Conservation (phyloP, 2,797 vertebrate genomes). For the Melanotaenia pygmaea region DNA sequence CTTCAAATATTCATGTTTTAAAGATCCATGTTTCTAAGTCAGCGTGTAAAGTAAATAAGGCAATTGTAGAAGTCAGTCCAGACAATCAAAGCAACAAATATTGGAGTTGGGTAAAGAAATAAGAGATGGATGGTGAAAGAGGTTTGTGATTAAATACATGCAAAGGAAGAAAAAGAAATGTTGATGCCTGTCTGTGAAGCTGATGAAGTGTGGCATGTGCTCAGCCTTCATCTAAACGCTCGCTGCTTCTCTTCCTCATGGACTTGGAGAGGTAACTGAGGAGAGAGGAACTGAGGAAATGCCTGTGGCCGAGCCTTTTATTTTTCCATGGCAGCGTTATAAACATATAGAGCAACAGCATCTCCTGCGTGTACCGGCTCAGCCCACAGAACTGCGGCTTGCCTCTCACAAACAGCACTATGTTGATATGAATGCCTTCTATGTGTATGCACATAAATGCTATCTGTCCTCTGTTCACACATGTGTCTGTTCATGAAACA, state of each 20-base stretch:
- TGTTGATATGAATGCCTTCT: conserved; percentile 66
- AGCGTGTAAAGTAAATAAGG: conserved; percentile 26
- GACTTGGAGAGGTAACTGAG: conserved; percentile 44
- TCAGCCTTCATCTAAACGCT: conserved; percentile 32
- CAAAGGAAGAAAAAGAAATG: conserved; percentile 24
- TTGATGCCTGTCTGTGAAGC: conserved; percentile 40
- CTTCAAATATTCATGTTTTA: conserved; percentile 29
- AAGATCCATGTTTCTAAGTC: conserved; percentile 36
- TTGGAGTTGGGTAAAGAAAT: conserved; percentile 8
- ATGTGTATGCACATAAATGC: conserved; percentile 34
- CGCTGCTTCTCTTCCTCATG: conserved; percentile 40
- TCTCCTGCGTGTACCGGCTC: conserved; percentile 55
- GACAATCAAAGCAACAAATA: conserved; percentile 27
- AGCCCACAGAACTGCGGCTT: conserved; percentile 61
- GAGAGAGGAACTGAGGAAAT: conserved; percentile 64
- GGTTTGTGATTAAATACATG: conserved; percentile 20
- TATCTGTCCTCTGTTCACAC: conserved; percentile 32
- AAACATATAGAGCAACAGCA: conserved; percentile 71
- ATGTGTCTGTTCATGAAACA: conserved; percentile 16
- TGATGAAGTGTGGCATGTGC: conserved; percentile 60
- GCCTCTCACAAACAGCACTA: conserved; percentile 52
- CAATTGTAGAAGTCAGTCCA: conserved; percentile 15
- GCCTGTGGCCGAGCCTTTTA: conserved; percentile 67
- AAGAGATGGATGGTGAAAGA: conserved; percentile 11
- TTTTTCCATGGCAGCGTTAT: conserved; percentile 74